Conservation (phyloP, 2,797 vertebrate genomes). For the Gymnoscopelus microlampas region DNA sequence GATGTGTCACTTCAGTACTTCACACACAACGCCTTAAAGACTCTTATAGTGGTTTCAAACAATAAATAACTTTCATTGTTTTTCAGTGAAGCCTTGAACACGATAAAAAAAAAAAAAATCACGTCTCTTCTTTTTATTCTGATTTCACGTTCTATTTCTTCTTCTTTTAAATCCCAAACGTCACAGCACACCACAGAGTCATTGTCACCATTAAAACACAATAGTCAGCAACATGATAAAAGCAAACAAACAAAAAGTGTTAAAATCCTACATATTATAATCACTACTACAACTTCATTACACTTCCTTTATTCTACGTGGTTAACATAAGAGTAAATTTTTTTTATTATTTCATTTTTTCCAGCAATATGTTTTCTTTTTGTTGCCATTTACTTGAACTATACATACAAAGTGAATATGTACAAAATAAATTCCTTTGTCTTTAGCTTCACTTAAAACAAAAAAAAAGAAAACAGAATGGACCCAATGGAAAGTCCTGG, state of each 20-base stretch:
- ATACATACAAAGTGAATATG: constrained; percentile 75
- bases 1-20: constrained; percentile 16
- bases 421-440: constrained; percentile 71
- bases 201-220: constrained; percentile 48
- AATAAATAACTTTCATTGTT: constrained; percentile 67
- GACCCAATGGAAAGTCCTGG: constrained; percentile 33
- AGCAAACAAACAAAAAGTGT: constrained; percentile 51
- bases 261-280: constrained; percentile 59
- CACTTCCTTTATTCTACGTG: constrained; percentile 59
- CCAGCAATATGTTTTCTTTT: constrained; percentile 34
- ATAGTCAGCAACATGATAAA: constrained; percentile 53
- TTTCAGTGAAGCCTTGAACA: constrained; percentile 30
- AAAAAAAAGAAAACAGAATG: constrained; percentile 6
- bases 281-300: constrained; percentile 53
- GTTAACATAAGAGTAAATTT: constrained; percentile 44
- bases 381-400: constrained; percentile 57
- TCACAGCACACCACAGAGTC: constrained; percentile 70
- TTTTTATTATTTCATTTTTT: constrained; percentile 43
- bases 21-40: constrained; percentile 27
- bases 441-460: constrained; percentile 44
- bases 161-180: constrained; percentile 57
- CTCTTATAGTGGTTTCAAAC: constrained; percentile 57
- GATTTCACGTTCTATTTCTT: constrained; percentile 67
- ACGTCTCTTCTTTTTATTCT: constrained; percentile 25
- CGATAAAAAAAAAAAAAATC: constrained; percentile 34